Percentiles rank a stretch among this genome's conserved stretches.
Evolutionary conservation across 2,888 invertebrate genomes (phyloP).

Genomic region (Pristionchus maxplancki): DNA sequence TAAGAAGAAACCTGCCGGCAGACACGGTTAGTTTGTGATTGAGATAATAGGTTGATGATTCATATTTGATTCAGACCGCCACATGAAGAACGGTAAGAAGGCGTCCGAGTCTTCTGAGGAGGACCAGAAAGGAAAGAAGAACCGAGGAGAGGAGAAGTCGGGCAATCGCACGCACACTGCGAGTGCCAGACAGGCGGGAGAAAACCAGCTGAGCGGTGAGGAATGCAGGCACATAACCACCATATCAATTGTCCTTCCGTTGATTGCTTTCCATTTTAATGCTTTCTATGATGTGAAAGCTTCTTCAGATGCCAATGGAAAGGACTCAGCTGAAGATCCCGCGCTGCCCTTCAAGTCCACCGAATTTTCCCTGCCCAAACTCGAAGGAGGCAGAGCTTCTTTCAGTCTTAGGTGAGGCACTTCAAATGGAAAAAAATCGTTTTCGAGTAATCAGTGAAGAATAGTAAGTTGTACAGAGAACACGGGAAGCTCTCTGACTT

Average conservation of each 20-base stretch:
- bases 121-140: neutral
- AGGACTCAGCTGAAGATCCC: neutral
- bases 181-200: neutral
- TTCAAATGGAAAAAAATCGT: neutral
- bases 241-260: neutral
- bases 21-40: neutral
- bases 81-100: neutral
- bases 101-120: neutral
- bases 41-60: neutral
- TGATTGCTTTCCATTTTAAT: neutral
- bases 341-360: conserved; percentile 23
- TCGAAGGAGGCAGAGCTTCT: neutral
- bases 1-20: neutral
- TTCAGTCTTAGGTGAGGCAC: conserved; percentile 12
- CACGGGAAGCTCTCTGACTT: conserved; percentile 51
- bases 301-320: neutral
- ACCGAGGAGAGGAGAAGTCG: neutral
- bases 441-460: neutral
- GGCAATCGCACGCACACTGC: conserved; percentile 41
- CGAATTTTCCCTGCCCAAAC: conserved; percentile 46
- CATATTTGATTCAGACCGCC: neutral
- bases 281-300: no score
- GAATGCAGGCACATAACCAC: no score
- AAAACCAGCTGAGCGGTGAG: conserved; percentile 5
- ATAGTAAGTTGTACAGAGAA: neutral